Evolutionary conservation across 2,888 invertebrate genomes (phyloP), one percentile per base, ranked within the genome.

Genomic region (Pyrochroa serraticornis): DNA sequence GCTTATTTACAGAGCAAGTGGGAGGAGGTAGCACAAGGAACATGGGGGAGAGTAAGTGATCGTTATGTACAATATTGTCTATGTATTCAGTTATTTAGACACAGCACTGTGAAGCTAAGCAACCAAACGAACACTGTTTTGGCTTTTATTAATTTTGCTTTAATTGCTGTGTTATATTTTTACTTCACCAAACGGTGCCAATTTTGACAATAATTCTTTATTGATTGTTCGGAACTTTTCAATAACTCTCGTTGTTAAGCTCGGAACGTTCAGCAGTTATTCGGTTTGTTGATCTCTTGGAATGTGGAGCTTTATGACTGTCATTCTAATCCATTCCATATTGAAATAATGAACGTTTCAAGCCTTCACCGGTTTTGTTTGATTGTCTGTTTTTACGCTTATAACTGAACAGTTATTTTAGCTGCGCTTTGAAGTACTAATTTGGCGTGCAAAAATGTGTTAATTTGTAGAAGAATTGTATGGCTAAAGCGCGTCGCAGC

Each of bases 31-130:
- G 69, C 69, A 32, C 68, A 72, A 70, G 75, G 75, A 67, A 73
- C 71, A 58, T 75, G 75, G 75, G 73, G 74, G 69, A 71, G 74
- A 74, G 75, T 75, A 75, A 75, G 75, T 74, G 50, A 56, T 56
- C 56, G 56, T 51, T 51, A 55, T 48, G 46, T 50, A 51, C 50
- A 54, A 59, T 59, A 51, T 47, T 44, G 31, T 51, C 53, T 60
- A 60, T 52, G 60, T 58, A 58, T 58, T 49, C 53, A 48, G 51
- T 56, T 60, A 51, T 47, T 50, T 52, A 55, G 58, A 49, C 50
- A 49, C 31, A 58, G 49, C 60, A 56, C 48, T 51, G 47, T 36
- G 54, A 36, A 13, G 39, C 41, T 58, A 50, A 37, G 42, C 54
- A 42, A 50, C 42, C 46, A 32, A 50, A 54, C 30, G 39, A 54